These are phyloP conservation scores for Noctua janthina DNA, from an alignment of 2,888 invertebrate species.

Conservation along the genomic window DNA sequence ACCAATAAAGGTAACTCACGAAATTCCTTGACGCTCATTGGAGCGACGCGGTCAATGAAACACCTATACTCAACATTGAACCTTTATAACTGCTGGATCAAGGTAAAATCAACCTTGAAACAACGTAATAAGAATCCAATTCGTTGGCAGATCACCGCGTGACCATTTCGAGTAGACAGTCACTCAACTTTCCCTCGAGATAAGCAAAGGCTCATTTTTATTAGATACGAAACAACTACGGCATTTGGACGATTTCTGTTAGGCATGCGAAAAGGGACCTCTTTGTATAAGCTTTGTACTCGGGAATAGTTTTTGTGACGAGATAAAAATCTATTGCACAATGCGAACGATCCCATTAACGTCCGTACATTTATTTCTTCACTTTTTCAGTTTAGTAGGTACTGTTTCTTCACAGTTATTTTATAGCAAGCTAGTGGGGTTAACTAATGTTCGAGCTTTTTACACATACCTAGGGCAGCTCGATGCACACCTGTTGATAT, in stretches of 20 bases:
- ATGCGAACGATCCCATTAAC: conserved; percentile 23
- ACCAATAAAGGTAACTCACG: conserved; percentile 9
- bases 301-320: conserved; percentile 32
- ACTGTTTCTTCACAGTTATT: not conserved
- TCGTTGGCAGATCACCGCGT: not conserved
- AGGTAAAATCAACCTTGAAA: conserved; percentile 36
- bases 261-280: conserved; percentile 18
- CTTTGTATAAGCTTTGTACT: conserved; percentile 10
- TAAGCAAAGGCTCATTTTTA: conserved; percentile 49
- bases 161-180: conserved; percentile 24
- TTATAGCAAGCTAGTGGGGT: not conserved
- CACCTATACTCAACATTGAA: not conserved
- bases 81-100: not conserved
- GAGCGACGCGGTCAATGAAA: conserved; percentile 25
- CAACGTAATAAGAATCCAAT: conserved; percentile 5
- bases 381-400: not conserved
- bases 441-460: not conserved
- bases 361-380: not conserved
- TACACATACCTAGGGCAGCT: not conserved
- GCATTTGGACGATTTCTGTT: conserved; percentile 30
- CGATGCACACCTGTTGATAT: not conserved
- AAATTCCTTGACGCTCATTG: conserved; percentile 13
- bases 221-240: conserved; percentile 51
- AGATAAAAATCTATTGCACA: conserved; percentile 27
- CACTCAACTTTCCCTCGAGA: conserved; percentile 38